Base-by-base conservation (phyloP, 2,797 vertebrate genomes). In the Schizothorax lantsangensis region DNA sequence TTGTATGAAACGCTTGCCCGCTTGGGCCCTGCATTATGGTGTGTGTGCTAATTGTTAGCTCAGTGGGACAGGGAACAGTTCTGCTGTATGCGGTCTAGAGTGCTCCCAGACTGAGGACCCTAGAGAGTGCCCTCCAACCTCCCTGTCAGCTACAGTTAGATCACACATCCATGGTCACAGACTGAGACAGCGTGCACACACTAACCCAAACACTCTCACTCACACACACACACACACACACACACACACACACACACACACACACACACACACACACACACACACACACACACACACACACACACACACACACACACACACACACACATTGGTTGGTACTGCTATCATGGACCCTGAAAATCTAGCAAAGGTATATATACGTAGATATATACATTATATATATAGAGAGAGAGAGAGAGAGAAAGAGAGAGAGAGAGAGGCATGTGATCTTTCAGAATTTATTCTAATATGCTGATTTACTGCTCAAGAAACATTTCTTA, bases 91-190 rank as follows among this genome's bases (percentile, higher is more conserved):
- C 94, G 94, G 95, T 95, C 93, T 94, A 94, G 95, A 96, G 95
- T 94, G 94, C 94, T 94, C 93, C 95, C 95, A 93, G 93, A 90
- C 93, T 94, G 92, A 96, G 80, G 93, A 96, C 97, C 96, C 97
- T 92, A 92, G 97, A 98, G 97, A 97, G 94, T 94, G 94, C 94
- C 96, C 96, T 91, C 93, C 95, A 98, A 97, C 96, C 96, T 95
- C 96, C 96, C 96, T 99, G 97, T 98, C 98, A 98, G 95, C 95
- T 96, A 94, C 92, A 94, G 94, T 99, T 98, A 98, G 93, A 97
- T 96, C 96, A 96, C 96, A 94, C 93, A 95, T 95, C 93, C 84
- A 93, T 90, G 90, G 92, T 88, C 86, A 88, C 80, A 78, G 89
- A 93, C 86, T 91, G 90, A 92, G 88, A 91, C 84, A 85, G 91